Evolutionary conservation across 2,113 vertebrate genomes (phyloP), one percentile per base, ranked within the genome.

Genomic region (Gasterosteus nipponicus): DNA sequence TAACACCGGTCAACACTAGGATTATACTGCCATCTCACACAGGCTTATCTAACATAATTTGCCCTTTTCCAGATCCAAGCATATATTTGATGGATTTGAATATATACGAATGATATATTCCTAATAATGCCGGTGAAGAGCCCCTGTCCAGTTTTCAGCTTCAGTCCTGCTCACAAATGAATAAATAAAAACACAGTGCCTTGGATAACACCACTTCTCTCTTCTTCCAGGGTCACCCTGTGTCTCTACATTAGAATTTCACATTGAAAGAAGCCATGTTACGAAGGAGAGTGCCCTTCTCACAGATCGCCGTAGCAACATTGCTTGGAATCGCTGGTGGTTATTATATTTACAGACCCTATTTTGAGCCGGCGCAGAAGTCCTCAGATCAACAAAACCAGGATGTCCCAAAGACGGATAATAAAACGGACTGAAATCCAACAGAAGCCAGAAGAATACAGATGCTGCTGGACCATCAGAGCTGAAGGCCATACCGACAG

Each of bases 281-380:
- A 89, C 77, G 82, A 57, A 75, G 84, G 59, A 93, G 94, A 73
- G n/a, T 96, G 35, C 90, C 94, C 8, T 88, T 96, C 44, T 49
- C 92, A 41, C 92, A 96, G 46, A 19, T 95, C 12, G 66, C 90
- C 4, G 51, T 97, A 35, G 95, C 89, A 9, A 66, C 80, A 10
- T 1, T 93, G 33, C 77, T 97, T 6, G 97, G 97, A 80, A 89
- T 97, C 61, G 83, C 39, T 46, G 95, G 96, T 69, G 97, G 97
- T 0, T 0, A 98, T 53, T 99, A 98, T 75, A 94, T 99, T 77
- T 99, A 96, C 86, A 93, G 87, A 78, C 97, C 97, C 16, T 59
- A 93, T 71, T 95, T 95, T 80, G 87, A 94, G 46, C 44, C 89
- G 0, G 72, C 57, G 22, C 62, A 53, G 33, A 92, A 71, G 46